Conservation (phyloP, 23 tunicate species). For the Trididemnum miniatum region DNA sequence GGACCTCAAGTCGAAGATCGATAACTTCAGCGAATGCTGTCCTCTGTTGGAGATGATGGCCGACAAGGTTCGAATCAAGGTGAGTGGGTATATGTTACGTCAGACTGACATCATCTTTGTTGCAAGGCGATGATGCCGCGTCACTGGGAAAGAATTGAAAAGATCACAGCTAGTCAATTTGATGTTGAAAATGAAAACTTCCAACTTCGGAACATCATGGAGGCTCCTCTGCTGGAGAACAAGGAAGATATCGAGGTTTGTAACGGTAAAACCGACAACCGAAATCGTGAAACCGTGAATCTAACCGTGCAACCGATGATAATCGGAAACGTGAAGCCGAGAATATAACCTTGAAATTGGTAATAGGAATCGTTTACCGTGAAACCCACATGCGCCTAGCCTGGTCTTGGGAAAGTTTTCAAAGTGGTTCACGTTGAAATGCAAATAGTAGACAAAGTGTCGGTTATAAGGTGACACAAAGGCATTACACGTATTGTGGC, state of each 20-base stretch:
- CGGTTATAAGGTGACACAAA: too few relatives aligned
- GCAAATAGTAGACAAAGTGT: too few relatives aligned
- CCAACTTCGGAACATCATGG: constrained; percentile 79
- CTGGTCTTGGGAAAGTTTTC: too few relatives aligned
- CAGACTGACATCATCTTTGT: not conserved
- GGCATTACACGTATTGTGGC: too few relatives aligned
- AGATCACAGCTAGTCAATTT: constrained; percentile 51
- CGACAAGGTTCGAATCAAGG: constrained; percentile 53
- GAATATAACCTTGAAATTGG: too few relatives aligned
- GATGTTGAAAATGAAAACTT: constrained; percentile 84
- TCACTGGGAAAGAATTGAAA: constrained; percentile 88
- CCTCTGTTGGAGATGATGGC: constrained; percentile 84
- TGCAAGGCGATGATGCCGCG: constrained; percentile 83
- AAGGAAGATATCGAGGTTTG: constrained; percentile 81
- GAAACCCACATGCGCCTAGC: too few relatives aligned
- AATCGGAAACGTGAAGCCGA: too few relatives aligned
- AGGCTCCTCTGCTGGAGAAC: constrained; percentile 80
- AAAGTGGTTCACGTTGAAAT: too few relatives aligned
- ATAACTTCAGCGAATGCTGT: constrained; percentile 87
- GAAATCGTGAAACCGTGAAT: too few relatives aligned
- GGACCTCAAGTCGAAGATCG: constrained; percentile 75
- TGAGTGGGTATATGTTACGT: too few relatives aligned
- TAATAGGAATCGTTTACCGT: too few relatives aligned
- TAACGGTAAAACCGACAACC: not conserved
- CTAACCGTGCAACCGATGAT: too few relatives aligned